Percentiles rank a stretch among this genome's conserved stretches.
These are phyloP conservation scores for Malurus leucopterus DNA, from an alignment of 2,797 vertebrate genomes.

Conservation along the genomic window DNA sequence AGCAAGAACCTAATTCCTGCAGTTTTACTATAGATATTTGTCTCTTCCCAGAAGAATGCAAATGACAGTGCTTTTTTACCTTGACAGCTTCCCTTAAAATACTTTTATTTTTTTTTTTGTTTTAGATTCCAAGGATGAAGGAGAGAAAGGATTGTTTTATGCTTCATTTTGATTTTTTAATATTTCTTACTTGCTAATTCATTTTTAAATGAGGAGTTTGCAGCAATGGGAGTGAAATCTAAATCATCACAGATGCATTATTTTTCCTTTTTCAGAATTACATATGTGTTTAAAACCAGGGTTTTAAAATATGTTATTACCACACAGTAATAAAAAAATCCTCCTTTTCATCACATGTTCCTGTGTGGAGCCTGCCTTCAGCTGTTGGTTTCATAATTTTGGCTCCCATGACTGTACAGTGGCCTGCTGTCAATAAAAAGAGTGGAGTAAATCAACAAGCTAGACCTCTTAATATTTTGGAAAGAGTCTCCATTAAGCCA, in stretches of 20 bases:
- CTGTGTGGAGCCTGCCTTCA: background rate
- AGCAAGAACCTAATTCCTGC: background rate
- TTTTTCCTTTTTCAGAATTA: background rate
- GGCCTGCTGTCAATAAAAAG: background rate
- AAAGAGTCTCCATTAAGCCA: background rate
- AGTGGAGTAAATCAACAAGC: background rate
- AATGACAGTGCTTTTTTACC: background rate
- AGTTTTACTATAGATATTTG: background rate
- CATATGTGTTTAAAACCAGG: background rate
- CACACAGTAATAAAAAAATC: background rate
- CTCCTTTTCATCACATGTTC: background rate
- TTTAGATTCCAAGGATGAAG: background rate
- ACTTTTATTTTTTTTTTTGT: background rate
- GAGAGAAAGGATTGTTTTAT: background rate
- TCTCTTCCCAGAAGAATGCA: background rate
- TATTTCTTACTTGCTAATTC: background rate
- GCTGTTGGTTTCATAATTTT: background rate
- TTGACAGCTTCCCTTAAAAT: background rate
- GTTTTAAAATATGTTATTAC: background rate
- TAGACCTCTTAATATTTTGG: background rate
- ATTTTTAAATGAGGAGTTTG: background rate
- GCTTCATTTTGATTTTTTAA: background rate
- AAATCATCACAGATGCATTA: background rate
- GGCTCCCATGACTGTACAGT: background rate
- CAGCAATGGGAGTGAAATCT: background rate